Evolutionary conservation across 2,797 vertebrate species (phyloP), one percentile per base, ranked within the genome.

Genomic region (Ptychadena robeensis): DNA sequence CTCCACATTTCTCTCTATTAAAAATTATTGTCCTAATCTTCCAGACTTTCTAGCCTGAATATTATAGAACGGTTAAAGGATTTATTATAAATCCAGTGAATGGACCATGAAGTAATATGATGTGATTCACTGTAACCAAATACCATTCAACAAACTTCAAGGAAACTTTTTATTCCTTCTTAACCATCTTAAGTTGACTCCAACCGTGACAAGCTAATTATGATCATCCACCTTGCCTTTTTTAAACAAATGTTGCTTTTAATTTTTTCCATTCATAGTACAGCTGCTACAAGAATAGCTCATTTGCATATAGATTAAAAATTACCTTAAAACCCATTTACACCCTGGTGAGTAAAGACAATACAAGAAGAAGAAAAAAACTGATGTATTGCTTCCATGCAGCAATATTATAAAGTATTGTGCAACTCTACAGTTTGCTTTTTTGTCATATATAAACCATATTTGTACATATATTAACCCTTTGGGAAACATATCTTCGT

Each of bases 241-340:
- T 89, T 90, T 88, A 86, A 88, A 87, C 89, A 90, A 85, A 83
- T 85, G 86, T 67, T 90, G 25, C 87, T 83, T 80, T 87, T 85
- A 73, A 59, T 86, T 89, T 88, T 79, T 90, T 88, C 68, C 88
- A 87, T 86, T 91, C 87, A 86, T 86, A 85, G 75, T 87, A 87
- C 12, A 82, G 69, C 83, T 87, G 1, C 88, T 86, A 87, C 27
- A 89, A 73, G 87, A 90, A 88, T 87, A 86, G 25, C 77, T 88
- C 81, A 90, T 91, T 92, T 91, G 88, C 87, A 91, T 88, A 89
- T 83, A 91, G 86, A 91, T 91, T 92, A 91, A 91, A 89, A 91
- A 89, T 90, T 90, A 90, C 80, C 70, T 90, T 87, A 83, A 90
- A 87, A 77, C n/a, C 87, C 88, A 88, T 89, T 91, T 90, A 89